Percentiles rank a stretch among this genome's conserved stretches.
These are phyloP conservation scores for Neosilurus mollespiculum DNA, from an alignment of 2,797 vertebrate genomes.

Conservation along the genomic window DNA sequence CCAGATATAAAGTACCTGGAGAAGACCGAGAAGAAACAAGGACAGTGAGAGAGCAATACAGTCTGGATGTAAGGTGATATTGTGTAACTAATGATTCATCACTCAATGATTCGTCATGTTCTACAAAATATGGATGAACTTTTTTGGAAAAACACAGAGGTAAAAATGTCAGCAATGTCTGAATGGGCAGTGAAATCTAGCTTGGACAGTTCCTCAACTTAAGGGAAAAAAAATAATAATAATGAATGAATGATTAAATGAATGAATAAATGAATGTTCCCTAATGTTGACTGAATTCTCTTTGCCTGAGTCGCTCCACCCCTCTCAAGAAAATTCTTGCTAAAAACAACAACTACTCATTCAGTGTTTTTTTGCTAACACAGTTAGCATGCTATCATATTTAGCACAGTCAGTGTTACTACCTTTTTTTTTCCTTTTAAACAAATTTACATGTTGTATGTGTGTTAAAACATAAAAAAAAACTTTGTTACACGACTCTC, in stretches of 20 bases:
- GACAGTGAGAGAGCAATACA: neutral
- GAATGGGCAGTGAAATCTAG: neutral
- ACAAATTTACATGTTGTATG: neutral
- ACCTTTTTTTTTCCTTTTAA: neutral
- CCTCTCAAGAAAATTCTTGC: neutral
- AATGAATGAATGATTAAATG: too few relatives aligned
- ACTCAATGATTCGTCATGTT: neutral
- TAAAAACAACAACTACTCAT: constrained; percentile 2
- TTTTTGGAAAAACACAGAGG: neutral
- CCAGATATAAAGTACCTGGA: neutral
- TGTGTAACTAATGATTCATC: neutral
- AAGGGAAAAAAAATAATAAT: too few relatives aligned
- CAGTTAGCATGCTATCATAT: neutral
- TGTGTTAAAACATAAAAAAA: neutral
- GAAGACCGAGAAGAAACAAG: neutral
- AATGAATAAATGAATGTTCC: neutral
- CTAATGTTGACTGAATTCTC: neutral
- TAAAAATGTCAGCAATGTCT: neutral
- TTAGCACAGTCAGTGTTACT: neutral
- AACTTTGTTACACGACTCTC: neutral
- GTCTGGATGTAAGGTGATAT: neutral
- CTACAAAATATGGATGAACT: neutral
- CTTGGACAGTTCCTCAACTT: neutral
- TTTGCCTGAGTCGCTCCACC: neutral
- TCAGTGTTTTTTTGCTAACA: constrained; percentile 9